phyloP scores from a whole-genome alignment of 2,888 invertebrate genomes.

The Pimpla rufipes region DNA sequence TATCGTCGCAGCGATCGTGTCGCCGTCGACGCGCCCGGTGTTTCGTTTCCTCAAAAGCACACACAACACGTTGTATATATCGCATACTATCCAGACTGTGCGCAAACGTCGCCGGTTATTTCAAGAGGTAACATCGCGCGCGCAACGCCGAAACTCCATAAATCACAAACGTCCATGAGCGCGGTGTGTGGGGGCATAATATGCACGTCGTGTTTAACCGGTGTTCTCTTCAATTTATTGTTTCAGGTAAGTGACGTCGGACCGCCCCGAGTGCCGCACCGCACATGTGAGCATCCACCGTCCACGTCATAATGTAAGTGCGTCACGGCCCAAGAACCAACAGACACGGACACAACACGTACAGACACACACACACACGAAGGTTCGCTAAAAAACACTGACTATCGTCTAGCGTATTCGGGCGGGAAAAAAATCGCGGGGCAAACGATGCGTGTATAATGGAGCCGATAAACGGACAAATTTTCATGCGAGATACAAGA shows the following conservation, averaged over 20 bases:
- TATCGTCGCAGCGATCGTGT: conserved; percentile 37
- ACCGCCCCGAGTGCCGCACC: conserved; percentile 80
- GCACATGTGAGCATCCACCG: conserved; percentile 81
- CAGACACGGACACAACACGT: conserved; percentile 22
- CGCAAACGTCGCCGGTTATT: conserved; percentile 28
- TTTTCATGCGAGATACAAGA: conserved; percentile 76
- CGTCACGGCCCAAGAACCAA: conserved; percentile 53
- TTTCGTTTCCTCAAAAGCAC: conserved; percentile 38
- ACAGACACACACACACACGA: background rate
- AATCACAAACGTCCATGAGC: conserved; percentile 75
- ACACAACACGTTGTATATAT: background rate
- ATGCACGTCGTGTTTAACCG: conserved; percentile 82
- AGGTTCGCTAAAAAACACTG: too few species aligned
- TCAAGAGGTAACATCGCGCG: conserved; percentile 11
- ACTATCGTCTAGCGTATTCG: conserved; percentile 1
- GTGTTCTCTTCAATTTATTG: conserved; percentile 83
- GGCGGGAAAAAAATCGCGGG: conserved; percentile 19
- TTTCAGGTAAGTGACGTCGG: conserved; percentile 85
- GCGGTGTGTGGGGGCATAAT: conserved; percentile 75
- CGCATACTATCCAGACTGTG: background rate
- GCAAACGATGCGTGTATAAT: conserved; percentile 65
- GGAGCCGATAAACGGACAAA: conserved; percentile 61
- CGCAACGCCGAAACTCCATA: conserved; percentile 13
- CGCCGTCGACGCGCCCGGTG: background rate
- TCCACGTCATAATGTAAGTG: conserved; percentile 83